A percentile compares a stretch with the other conserved stretches of the same genome.
These are phyloP conservation scores for Hemichromis elongatus DNA, from an alignment of 2,113 vertebrate genomes.

Conservation along the genomic window DNA sequence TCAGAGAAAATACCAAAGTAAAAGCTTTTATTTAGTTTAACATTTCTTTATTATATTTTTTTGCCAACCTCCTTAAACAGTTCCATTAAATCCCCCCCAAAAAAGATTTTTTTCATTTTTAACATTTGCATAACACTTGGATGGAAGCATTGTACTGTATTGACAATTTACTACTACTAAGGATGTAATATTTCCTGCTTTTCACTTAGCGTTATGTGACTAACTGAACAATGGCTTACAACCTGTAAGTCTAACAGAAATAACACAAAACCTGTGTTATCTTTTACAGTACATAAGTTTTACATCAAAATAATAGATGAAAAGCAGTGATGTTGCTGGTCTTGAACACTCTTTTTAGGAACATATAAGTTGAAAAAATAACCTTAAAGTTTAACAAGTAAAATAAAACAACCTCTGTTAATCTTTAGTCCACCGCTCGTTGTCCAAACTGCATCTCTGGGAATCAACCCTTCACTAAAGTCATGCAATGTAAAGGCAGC, in stretches of 20 bases:
- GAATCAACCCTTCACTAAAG: neutral
- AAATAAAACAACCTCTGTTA: neutral
- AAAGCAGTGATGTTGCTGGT: neutral
- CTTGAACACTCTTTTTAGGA: neutral
- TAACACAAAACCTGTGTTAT: neutral
- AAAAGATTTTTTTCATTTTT: fast-evolving
- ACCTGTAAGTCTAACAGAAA: neutral
- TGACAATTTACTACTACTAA: neutral
- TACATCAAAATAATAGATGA: conserved; percentile 10
- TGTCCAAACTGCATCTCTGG: neutral
- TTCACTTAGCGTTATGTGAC: neutral
- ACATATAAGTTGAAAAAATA: neutral
- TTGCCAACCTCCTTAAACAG: neutral
- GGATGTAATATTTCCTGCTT: neutral
- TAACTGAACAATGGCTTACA: neutral
- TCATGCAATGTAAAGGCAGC: conserved; percentile 43
- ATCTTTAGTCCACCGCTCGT: neutral
- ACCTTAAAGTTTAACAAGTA: neutral
- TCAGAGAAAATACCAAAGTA: neutral
- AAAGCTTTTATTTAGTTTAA: neutral
- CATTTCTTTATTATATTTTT: neutral
- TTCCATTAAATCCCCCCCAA: neutral
- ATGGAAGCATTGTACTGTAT: neutral
- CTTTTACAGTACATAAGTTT: conserved; percentile 32
- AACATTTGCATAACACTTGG: neutral